Evolutionary conservation across 1,140 invertebrate genomes (phyloP), one percentile per base, ranked within the genome.

Genomic region (Probaryconus sp.): DNA sequence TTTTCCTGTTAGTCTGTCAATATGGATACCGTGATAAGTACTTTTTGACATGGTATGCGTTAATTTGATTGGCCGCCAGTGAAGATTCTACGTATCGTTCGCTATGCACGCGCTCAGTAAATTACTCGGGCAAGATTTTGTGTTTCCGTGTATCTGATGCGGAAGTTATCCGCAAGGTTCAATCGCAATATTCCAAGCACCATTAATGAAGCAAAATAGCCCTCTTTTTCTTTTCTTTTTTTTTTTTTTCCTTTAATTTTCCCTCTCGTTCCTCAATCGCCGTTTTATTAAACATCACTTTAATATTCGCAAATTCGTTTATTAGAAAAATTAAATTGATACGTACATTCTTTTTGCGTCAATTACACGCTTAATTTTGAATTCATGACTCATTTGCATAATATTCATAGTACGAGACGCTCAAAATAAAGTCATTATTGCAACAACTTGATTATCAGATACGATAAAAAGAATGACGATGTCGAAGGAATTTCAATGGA

Each of bases 21-120:
- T 74, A 38, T 51, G 45, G 42, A 50, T 33, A 58, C 38, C 56
- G 43, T 47, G 13, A 58, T 69, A 65, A 64, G 64, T 65, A 48
- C 65, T 43, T 75, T 75, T 70, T 65, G 72, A 65, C 65, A 65
- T 74, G 67, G 70, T 58, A 73, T 70, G 77, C 53, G 65, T 77
- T 73, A 70, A 79, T 71, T 72, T 70, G 21, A 58, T 76, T 63
- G 67, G 67, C 42, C 63, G 67, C 24, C 14, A 18, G 40, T 35
- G 16, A 64, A 40, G 47, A 69, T 64, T 68, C 53, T 30, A 38
- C 43, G 35, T 38, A 40, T 53, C 53, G 31, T 60, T 40, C 70
- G 70, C 31, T 28, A 69, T 48, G 65, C 72, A 61, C 65, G 48
- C 72, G 65, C 60, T 17, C 51, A 24, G 53, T 42, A 76, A 76